Conservation (phyloP, 2,797 vertebrate species). For the Allobates femoralis region DNA sequence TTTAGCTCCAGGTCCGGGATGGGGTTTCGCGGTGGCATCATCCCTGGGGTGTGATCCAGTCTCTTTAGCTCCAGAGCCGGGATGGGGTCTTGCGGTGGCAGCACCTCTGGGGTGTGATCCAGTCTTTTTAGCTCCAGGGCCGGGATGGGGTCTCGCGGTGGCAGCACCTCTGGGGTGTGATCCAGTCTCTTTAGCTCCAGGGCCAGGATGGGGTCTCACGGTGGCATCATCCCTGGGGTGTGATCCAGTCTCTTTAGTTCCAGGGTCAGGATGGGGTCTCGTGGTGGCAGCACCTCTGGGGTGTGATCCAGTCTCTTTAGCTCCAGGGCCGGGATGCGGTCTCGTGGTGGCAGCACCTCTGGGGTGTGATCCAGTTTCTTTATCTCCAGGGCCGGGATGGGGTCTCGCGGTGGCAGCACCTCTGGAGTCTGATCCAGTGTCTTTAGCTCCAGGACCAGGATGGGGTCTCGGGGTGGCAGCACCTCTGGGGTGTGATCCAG, state of each 20-base stretch:
- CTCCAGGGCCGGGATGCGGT: background rate
- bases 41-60: background rate
- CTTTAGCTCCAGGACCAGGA: background rate
- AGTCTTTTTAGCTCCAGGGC: background rate
- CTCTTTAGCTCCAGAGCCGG: background rate
- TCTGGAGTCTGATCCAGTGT: background rate
- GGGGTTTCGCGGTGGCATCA: background rate
- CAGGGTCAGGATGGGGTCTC: background rate
- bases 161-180: background rate
- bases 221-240: constrained; percentile 8
- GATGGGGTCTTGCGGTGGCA: background rate
- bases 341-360: background rate
- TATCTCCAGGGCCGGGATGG: background rate
- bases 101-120: background rate
- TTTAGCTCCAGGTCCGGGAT: background rate
- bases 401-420: background rate
- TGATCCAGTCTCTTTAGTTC: background rate
- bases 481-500: background rate
- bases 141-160: background rate
- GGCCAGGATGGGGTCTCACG: background rate
- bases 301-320: background rate
- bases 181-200: background rate
- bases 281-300: constrained; percentile 6
- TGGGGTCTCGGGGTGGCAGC: background rate
- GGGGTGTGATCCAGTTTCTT: background rate